Conservation (phyloP, 1,140 invertebrate species). For the Saccostrea glomerata region DNA sequence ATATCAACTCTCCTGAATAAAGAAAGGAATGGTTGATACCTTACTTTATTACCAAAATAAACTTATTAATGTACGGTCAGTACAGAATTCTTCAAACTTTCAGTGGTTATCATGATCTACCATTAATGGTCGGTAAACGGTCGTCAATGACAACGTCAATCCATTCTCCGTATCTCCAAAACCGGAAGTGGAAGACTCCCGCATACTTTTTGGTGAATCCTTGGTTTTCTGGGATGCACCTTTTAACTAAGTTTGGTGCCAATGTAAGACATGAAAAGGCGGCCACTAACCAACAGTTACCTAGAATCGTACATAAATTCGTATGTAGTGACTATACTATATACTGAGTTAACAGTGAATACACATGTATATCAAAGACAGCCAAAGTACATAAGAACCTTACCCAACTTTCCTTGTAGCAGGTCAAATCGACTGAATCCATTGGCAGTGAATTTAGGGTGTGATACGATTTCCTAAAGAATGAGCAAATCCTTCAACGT, state of each 20-base stretch:
- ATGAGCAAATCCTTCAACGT: background rate
- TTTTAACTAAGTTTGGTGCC: slow-evolving; percentile 83
- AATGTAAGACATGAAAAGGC: slow-evolving; percentile 84
- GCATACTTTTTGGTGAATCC: slow-evolving; percentile 71
- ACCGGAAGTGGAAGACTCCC: slow-evolving; percentile 77
- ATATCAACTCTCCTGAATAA: slow-evolving; percentile 58
- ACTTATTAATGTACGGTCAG: background rate
- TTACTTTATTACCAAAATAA: background rate
- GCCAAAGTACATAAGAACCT: background rate
- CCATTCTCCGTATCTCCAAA: slow-evolving; percentile 79
- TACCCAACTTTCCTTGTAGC: slow-evolving; percentile 81
- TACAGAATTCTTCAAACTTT: background rate
- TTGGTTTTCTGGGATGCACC: slow-evolving; percentile 82
- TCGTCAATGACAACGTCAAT: slow-evolving; percentile 77
- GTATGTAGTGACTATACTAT: too few relatives aligned
- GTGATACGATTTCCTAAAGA: slow-evolving; percentile 80
- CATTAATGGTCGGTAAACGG: slow-evolving; percentile 73
- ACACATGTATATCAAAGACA: background rate
- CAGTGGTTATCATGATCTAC: slow-evolving; percentile 48
- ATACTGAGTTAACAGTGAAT: background rate
- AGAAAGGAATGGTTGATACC: background rate
- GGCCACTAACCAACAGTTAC: slow-evolving; percentile 85
- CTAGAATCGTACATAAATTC: slow-evolving; percentile 49
- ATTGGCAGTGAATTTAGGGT: slow-evolving; percentile 82
- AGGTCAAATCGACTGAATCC: slow-evolving; percentile 82